Evolutionary conservation across 2,888 invertebrate species (phyloP).

Genomic region (Axea sp.): DNA sequence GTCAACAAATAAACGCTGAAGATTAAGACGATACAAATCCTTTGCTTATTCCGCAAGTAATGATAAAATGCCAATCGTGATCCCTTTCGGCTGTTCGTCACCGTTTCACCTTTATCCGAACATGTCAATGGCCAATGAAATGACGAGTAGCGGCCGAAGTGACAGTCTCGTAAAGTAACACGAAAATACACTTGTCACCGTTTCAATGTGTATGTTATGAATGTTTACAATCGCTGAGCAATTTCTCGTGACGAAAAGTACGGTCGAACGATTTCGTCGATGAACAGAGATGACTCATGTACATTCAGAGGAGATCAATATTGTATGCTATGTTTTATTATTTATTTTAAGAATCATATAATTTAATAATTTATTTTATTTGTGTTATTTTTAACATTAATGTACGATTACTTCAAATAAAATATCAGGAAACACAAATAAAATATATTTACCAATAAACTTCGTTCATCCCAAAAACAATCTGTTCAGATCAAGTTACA

Average conservation of each 20-base stretch:
- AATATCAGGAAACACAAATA: no score
- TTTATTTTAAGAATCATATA: no score
- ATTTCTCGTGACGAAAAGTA: constrained; percentile 36
- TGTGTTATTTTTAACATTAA: no score
- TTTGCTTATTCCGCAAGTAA: constrained; percentile 21
- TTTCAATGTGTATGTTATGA: constrained; percentile 15
- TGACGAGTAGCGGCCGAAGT: constrained; percentile 67
- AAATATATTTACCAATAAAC: no score
- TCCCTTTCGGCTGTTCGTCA: constrained; percentile 56
- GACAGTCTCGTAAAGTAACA: constrained; percentile 65
- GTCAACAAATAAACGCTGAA: constrained; percentile 39
- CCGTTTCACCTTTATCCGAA: constrained; percentile 62
- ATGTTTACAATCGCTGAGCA: constrained; percentile 44
- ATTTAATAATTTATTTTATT: no score
- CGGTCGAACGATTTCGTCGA: constrained; percentile 25
- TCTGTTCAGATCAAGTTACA: no score
- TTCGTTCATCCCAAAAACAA: no score
- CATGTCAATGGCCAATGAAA: constrained; percentile 63
- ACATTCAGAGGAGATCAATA: no score
- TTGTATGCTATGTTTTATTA: no score
- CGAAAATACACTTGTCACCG: constrained; percentile 63
- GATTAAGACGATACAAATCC: constrained; percentile 55
- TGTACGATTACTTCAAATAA: no score
- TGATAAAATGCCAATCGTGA: constrained; percentile 68
- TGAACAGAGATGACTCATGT: constrained; percentile 26